Conservation (phyloP, 2,888 invertebrate genomes). For the Drosophila anceps region DNA sequence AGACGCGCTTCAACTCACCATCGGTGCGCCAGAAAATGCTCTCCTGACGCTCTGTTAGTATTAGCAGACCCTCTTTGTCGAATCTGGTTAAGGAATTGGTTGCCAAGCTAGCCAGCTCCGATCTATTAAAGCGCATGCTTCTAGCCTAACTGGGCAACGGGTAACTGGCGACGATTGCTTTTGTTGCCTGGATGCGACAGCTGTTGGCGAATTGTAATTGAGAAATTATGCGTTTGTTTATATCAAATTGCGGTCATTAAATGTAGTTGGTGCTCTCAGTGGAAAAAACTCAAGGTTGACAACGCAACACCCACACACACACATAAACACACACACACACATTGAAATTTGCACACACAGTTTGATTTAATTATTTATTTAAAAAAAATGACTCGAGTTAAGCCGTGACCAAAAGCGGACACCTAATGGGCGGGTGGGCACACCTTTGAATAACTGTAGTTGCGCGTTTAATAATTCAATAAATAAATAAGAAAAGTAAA, state of each 20-base stretch:
- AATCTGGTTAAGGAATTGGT: conserved; percentile 94
- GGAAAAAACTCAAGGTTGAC: conserved; percentile 13
- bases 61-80: conserved; percentile 95
- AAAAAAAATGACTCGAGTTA: conserved; percentile 13
- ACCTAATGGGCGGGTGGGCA: conserved; percentile 17
- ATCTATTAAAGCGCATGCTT: conserved; percentile 95
- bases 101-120: conserved; percentile 93
- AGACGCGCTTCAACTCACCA: conserved; percentile 87
- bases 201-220: conserved; percentile 35
- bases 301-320: conserved; percentile 4
- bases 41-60: conserved; percentile 95
- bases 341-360: not conserved
- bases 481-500: conserved; percentile 18
- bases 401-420: conserved; percentile 12
- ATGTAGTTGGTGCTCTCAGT: conserved; percentile 9
- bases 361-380: conserved; percentile 27
- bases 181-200: conserved; percentile 5
- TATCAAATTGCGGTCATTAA: conserved; percentile 29
- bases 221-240: conserved; percentile 35
- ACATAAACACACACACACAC: not conserved
- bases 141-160: conserved; percentile 14
- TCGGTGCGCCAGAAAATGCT: conserved; percentile 96
- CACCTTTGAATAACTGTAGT: conserved; percentile 38
- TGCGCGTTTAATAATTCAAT: conserved; percentile 50
- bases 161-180: not conserved